These are phyloP conservation scores for honey bee (Apis mellifera) DNA, from an alignment of 1,140 invertebrate genomes.

Conservation along the genomic window Amel_HAv3.1 CM009934.2:12642501-12643000, in stretches of 20 bases:
- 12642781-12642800: slow-evolving; percentile 24
- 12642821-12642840: slow-evolving; percentile 81
- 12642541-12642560: neutral
- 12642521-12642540: neutral
- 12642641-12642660: neutral
- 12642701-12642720: too few relatives aligned
- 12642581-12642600: slow-evolving; percentile 1
- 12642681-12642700: neutral
- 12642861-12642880: slow-evolving; percentile 82
- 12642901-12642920: slow-evolving; percentile 81
- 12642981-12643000: slow-evolving; percentile 79
- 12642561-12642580: neutral
- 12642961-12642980: slow-evolving; percentile 61
- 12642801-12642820: slow-evolving; percentile 68
- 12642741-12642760: slow-evolving; percentile 14
- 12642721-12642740: neutral
- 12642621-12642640: neutral
- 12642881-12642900: slow-evolving; percentile 83
- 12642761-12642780: neutral
- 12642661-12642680: neutral
- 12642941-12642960: slow-evolving; percentile 57
- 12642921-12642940: slow-evolving; percentile 74
- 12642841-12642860: slow-evolving; percentile 81
- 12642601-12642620: neutral
- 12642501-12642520: neutral